Base-by-base conservation (phyloP, 2,888 invertebrate genomes). In the Lycia hirtaria region DNA sequence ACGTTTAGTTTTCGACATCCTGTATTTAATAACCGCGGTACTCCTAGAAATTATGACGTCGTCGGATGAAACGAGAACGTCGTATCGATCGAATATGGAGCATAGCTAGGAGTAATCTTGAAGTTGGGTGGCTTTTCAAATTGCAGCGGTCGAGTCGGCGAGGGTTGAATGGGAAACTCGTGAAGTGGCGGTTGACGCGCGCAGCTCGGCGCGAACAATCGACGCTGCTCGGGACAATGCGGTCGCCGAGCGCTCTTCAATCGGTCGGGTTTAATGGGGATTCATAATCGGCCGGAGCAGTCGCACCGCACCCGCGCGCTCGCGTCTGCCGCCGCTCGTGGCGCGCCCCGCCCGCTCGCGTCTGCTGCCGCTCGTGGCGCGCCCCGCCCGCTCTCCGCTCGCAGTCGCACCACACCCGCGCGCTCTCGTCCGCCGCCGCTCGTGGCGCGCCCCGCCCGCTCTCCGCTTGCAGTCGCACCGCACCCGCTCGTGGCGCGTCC, bases 181-280 rank as follows among this genome's bases (percentile, higher is more conserved):
- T 57, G 52, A 61, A 60, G 60, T 56, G 55, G 40, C 45, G 50
- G 40, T 33, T 38, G 32, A 47, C 33, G 47, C 26, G 19, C 35
- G 19, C 44, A 15, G 35, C 12, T 28, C 62, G 63, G 60, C 68
- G 66, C 65, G 67, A 72, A 78, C 75, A 79, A 80, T 76, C 69
- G 65, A 60, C 60, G 54, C 61, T 64, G 64, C 63, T 60, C 67
- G 63, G 67, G 54, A 57, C 47, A 40, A 54, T 54, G 37, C 47
- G 10, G 9, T 33, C 47, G 33, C 45, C 35, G 37, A 22, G 22
- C 33, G 40, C 47, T 40, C 53, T 47, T n/a, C n/a, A 30, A 40
- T 47, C 40, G 32, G 63, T 69, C 65, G 64, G 60, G 71, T 78
- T 76, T 77, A 76, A 78, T 79, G n/a, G n/a, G n/a, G n/a, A n/a